phyloP scores from a whole-genome alignment of 2,113 vertebrate genomes.

The Spermophilus dauricus region DNA sequence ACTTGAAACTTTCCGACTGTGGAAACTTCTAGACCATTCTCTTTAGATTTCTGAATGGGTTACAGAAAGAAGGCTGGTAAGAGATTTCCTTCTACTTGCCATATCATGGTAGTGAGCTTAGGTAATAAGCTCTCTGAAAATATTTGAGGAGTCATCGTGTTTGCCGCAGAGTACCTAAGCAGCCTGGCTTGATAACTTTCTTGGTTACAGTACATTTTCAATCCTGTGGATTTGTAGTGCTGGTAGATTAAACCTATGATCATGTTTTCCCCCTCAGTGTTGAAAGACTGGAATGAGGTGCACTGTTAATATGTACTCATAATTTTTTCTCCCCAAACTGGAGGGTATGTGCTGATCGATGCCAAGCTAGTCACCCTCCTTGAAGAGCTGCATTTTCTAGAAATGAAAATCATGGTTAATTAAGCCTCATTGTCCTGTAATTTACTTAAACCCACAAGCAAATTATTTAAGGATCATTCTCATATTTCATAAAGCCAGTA shows the following conservation, averaged over 20 bases:
- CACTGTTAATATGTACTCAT: neutral
- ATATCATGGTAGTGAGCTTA: neutral
- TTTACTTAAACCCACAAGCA: neutral
- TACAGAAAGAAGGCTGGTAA: neutral
- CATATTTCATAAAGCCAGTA: neutral
- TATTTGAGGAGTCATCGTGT: neutral
- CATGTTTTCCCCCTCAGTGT: neutral
- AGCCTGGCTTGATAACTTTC: neutral
- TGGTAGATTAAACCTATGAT: neutral
- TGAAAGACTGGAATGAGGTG: neutral
- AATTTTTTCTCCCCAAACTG: neutral
- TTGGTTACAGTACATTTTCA: constrained; percentile 11
- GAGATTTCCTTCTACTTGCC: neutral
- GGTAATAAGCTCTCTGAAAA: neutral
- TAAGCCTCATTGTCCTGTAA: neutral
- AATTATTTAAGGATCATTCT: constrained; percentile 8
- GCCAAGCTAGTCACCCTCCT: neutral
- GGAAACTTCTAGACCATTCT: neutral
- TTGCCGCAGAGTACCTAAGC: neutral
- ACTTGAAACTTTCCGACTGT: neutral
- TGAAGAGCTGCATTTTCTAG: constrained; percentile 27
- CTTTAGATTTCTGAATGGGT: neutral
- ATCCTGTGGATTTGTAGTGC: constrained; percentile 1
- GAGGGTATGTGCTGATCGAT: neutral
- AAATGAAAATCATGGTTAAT: neutral